These are phyloP conservation scores for Drosophila kepulauana DNA, from an alignment of 1,140 invertebrate genomes.

Conservation along the genomic window DNA sequence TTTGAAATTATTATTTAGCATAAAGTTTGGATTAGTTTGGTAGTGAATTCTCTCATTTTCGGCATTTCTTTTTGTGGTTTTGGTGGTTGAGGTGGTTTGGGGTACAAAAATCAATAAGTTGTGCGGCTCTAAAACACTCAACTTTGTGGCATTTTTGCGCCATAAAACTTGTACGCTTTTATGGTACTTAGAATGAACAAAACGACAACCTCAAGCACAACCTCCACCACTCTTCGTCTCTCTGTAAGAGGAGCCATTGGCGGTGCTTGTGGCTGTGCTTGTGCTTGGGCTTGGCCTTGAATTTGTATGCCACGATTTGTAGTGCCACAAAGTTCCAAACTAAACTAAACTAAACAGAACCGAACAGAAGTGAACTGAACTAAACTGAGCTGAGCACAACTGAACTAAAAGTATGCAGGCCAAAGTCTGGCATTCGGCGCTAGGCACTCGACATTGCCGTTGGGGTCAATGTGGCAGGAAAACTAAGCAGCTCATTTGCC, in stretches of 20 bases:
- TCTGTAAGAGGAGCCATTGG: conserved; percentile 5
- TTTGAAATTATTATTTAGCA: conserved; percentile 8
- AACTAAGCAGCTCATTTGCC: conserved; percentile 61
- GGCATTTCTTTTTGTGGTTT: neutral
- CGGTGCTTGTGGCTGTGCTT: neutral
- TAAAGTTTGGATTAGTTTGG: conserved; percentile 22
- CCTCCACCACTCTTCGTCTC: neutral
- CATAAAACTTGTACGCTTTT: conserved; percentile 73
- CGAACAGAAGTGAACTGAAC: conserved; percentile 24
- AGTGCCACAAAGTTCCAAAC: conserved; percentile 58
- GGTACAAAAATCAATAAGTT: conserved; percentile 65
- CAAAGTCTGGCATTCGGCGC: conserved; percentile 18
- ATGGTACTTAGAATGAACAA: conserved; percentile 73
- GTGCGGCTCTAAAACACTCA: conserved; percentile 41
- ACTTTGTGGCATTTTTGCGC: conserved; percentile 50
- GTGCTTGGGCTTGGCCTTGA: conserved; percentile 49
- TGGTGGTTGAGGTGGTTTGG: neutral
- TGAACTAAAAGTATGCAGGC: conserved; percentile 16
- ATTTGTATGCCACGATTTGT: conserved; percentile 54
- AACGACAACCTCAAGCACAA: conserved; percentile 53
- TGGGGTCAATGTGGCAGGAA: conserved; percentile 32
- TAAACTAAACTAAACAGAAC: conserved; percentile 44
- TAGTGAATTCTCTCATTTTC: neutral
- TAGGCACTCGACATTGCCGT: conserved; percentile 13
- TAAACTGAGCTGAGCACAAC: conserved; percentile 29